Evolutionary conservation across 2,113 vertebrate species (phyloP), one percentile per base, ranked within the genome.

Genomic region (Podilymbus podiceps): DNA sequence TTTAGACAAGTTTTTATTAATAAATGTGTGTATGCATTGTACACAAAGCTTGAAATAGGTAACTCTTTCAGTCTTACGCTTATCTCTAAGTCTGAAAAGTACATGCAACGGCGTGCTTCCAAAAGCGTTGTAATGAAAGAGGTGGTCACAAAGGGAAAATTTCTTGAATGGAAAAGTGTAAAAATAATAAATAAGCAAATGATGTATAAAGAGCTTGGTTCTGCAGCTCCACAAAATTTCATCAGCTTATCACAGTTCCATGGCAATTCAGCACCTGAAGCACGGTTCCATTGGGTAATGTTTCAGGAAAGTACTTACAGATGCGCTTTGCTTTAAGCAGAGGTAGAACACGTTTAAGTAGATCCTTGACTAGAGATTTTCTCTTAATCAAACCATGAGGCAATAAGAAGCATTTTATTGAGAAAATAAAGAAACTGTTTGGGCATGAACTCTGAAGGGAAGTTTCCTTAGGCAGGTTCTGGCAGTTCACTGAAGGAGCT

Each of bases 1-100:
- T 96, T 95, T 96, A 89, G 81, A 89, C 46, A 71, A 66, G 84
- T 95, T 96, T 91, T 96, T 96, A 53, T 85, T 95, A 58, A 85
- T 84, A 88, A 86, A 88, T 77, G 28, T 66, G 47, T 84, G 46
- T 93, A 69, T 89, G 62, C 15, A 2, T 56, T 92, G 55, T 87
- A 90, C 60, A 80, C 14, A 0, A 90, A 94, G 44, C 85, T 73
- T 79, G 88, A 83, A 85, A 81, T 59, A 95, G 80, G 58, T 71
- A 85, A 91, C 78, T 78, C 78, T 35, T 46, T 82, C 56, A 83
- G 73, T 92, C 64, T 92, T 92, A 38, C 62, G 47, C 60, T 87
- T 85, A 68, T 52, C 44, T 96, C 28, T 66, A 58, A 89, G 86
- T 93, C 81, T 64, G 49, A 86, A 94, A 80, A 93, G 35, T 46